A percentile compares a stretch with the other conserved stretches of the same genome.
Conservation (phyloP, 2,113 vertebrate species). For the Misgurnus mizolepis region DNA sequence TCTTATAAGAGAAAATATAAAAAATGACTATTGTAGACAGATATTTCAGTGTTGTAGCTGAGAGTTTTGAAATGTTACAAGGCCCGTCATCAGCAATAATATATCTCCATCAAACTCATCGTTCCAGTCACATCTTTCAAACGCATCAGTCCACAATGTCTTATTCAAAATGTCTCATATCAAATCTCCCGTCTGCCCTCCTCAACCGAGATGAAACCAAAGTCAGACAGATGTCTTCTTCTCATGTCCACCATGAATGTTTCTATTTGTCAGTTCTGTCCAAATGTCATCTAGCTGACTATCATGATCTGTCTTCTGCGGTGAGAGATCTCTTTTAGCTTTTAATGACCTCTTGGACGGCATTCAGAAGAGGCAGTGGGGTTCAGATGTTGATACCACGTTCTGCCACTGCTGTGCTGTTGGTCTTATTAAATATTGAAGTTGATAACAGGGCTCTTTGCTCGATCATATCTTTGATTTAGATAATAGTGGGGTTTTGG, state of each 20-base stretch:
- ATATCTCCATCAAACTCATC: background rate
- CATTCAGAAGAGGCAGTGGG: slow-evolving; percentile 16
- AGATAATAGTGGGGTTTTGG: too few relatives aligned
- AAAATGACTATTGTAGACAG: too few relatives aligned
- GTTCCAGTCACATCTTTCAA: slow-evolving; percentile 29
- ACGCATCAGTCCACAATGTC: slow-evolving; percentile 31
- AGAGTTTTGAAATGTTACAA: slow-evolving; percentile 4
- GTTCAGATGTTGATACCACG: slow-evolving; percentile 5
- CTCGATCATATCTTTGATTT: too few relatives aligned
- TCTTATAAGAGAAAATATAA: too few relatives aligned
- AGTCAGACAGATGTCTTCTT: slow-evolving; percentile 39
- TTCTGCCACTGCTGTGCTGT: background rate
- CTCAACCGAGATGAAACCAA: slow-evolving; percentile 46
- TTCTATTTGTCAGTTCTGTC: slow-evolving; percentile 51
- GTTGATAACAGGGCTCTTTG: background rate
- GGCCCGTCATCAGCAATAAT: slow-evolving; percentile 10
- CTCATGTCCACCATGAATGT: slow-evolving; percentile 31
- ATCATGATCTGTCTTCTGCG: slow-evolving; percentile 36
- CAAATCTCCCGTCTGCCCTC: slow-evolving; percentile 29
- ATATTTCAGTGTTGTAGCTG: too few relatives aligned
- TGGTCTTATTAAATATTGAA: background rate
- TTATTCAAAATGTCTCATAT: slow-evolving; percentile 16
- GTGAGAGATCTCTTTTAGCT: slow-evolving; percentile 8
- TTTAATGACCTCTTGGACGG: slow-evolving; percentile 12
- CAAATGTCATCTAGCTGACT: slow-evolving; percentile 47